These are phyloP conservation scores for Thaumetopoea pityocampa DNA, from an alignment of 1,140 invertebrate genomes.

Conservation along the genomic window DNA sequence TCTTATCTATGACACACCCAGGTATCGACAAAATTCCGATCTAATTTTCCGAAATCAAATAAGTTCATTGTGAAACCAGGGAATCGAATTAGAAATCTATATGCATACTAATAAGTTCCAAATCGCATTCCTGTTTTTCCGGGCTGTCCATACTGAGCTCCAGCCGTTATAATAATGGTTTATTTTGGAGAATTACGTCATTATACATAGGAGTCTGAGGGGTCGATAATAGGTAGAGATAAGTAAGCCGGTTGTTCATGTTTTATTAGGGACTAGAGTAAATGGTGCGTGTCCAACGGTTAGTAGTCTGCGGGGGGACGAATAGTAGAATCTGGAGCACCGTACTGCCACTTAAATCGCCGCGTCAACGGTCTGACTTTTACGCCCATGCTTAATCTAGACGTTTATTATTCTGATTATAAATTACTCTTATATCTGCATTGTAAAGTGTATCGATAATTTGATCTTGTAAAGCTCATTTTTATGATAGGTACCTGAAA, in stretches of 20 bases:
- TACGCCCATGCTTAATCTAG: slow-evolving; percentile 22
- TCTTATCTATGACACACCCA: slow-evolving; percentile 63
- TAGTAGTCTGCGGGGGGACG: no score
- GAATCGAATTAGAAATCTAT: slow-evolving; percentile 13
- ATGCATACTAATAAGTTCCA: neutral
- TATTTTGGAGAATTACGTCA: slow-evolving; percentile 74
- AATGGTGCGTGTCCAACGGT: slow-evolving; percentile 23
- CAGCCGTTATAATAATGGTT: slow-evolving; percentile 59
- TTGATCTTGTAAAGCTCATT: no score
- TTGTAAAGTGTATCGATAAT: slow-evolving; percentile 34
- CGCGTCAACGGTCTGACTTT: slow-evolving; percentile 26
- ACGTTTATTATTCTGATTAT: slow-evolving; percentile 17
- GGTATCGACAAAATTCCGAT: slow-evolving; percentile 35
- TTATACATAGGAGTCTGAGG: slow-evolving; percentile 43
- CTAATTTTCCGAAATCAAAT: slow-evolving; percentile 19
- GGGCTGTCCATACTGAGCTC: slow-evolving; percentile 38
- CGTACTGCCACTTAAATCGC: slow-evolving; percentile 13
- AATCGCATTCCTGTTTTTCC: slow-evolving; percentile 5
- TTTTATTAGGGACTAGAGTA: slow-evolving; percentile 21
- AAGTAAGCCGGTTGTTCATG: slow-evolving; percentile 12
- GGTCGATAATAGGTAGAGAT: slow-evolving; percentile 28
- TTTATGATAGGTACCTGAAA: no score
- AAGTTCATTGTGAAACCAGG: neutral
- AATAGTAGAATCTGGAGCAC: slow-evolving; percentile 32
- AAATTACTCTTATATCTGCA: slow-evolving; percentile 23